phyloP scores from a whole-genome alignment of 2,797 vertebrate genomes.

The Poeciliopsis turneri region DNA sequence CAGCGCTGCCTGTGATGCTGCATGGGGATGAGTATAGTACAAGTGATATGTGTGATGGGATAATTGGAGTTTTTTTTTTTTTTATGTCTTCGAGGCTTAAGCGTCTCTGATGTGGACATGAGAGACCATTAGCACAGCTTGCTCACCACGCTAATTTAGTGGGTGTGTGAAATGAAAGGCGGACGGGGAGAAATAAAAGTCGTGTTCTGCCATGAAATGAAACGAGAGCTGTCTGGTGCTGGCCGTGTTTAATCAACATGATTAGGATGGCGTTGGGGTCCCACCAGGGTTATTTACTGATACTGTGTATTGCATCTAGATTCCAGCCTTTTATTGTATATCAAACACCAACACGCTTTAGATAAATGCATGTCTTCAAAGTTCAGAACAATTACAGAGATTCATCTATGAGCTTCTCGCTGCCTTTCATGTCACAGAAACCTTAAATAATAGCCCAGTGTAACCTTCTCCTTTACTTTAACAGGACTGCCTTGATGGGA shows the following conservation, averaged over 20 bases:
- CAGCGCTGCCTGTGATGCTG: conserved; percentile 14
- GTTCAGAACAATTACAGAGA: neutral
- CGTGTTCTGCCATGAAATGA: conserved; percentile 53
- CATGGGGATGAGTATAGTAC: conserved; percentile 18
- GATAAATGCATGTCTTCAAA: neutral
- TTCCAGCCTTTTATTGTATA: neutral
- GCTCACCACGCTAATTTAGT: conserved; percentile 70
- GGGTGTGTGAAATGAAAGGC: conserved; percentile 65
- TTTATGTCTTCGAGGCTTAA: conserved; percentile 69
- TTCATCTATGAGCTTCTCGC: neutral
- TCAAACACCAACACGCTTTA: neutral
- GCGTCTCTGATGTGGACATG: conserved; percentile 73
- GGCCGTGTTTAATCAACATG: conserved; percentile 56
- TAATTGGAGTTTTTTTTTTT: conserved; percentile 70
- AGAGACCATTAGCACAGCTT: conserved; percentile 74
- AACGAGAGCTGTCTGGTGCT: conserved; percentile 50
- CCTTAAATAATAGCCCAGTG: neutral
- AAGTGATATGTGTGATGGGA: conserved; percentile 54
- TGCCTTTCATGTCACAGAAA: neutral
- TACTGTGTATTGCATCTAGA: neutral
- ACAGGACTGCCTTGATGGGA: neutral
- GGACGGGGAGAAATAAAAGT: conserved; percentile 55
- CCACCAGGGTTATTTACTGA: conserved; percentile 23
- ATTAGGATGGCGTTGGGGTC: conserved; percentile 48
- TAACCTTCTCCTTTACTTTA: neutral